Evolutionary conservation across 2,113 vertebrate species (phyloP).

Genomic region (Lota lota): DNA sequence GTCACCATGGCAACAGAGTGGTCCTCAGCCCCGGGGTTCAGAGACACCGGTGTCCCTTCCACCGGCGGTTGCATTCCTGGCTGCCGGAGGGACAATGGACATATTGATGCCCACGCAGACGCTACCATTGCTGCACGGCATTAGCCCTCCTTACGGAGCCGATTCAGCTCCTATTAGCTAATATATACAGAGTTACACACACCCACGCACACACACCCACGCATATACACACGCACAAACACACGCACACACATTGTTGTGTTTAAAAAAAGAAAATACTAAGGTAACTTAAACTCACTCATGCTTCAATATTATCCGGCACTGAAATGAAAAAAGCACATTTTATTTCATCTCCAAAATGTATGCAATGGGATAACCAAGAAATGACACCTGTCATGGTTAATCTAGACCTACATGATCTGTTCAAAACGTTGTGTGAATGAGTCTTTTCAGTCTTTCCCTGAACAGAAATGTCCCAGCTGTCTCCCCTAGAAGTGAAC

Average conservation of each 20-base stretch:
- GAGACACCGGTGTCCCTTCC: constrained; percentile 52
- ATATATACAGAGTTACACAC: constrained; percentile 9
- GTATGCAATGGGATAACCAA: too few relatives aligned
- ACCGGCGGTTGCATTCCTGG: constrained; percentile 52
- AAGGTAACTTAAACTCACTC: too few relatives aligned
- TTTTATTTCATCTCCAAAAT: background rate
- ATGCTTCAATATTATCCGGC: too few relatives aligned
- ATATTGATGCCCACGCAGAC: constrained; percentile 66
- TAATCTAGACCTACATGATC: background rate
- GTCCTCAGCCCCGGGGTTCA: constrained; percentile 50
- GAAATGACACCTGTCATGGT: too few relatives aligned
- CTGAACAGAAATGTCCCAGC: background rate
- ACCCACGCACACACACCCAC: constrained; percentile 17
- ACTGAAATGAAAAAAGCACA: too few relatives aligned
- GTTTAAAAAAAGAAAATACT: too few relatives aligned
- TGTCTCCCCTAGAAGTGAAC: constrained; percentile 76
- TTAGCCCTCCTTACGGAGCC: constrained; percentile 60
- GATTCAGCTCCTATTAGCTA: constrained; percentile 63
- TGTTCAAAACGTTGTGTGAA: background rate
- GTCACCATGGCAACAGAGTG: constrained; percentile 54
- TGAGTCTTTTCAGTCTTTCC: background rate
- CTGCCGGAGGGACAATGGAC: constrained; percentile 58
- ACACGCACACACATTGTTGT: too few relatives aligned
- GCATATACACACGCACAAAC: background rate
- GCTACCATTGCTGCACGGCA: constrained; percentile 61